Base-by-base conservation (phyloP, 1,140 invertebrate genomes). In the Drosophila pruinosa region DNA sequence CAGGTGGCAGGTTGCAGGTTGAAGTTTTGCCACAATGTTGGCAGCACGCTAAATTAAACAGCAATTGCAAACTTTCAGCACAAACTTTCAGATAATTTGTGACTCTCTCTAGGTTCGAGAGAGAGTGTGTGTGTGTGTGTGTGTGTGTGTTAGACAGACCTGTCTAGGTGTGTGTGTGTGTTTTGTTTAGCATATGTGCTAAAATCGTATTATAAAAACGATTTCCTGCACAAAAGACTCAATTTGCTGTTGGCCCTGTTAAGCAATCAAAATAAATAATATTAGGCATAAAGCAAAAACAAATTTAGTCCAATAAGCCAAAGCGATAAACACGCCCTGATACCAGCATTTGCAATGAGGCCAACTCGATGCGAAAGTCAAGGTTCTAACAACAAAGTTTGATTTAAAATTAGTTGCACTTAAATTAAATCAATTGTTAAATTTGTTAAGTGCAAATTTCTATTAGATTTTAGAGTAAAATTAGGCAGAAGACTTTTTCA, bases 31-130 rank as follows among this genome's bases (percentile, higher is more conserved):
- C 45, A 26, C 54, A 45, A 36, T 57, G 26, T 57, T 69, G 69
- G 61, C 65, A 62, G 71, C 72, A 82, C 78, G 82, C 75, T 67
- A 88, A 88, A 88, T 88, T 88, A 75, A 88, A 88, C 82, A 88
- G 82, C 82, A 88, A 88, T 88, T 89, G 83, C 75, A 70, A 88
- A 88, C 86, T 74, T 88, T 89, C 72, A 45, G 38, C 72, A 43
- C 45, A 68, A 77, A 72, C 82, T 82, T 88, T 56, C 47, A 71
- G 43, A 88, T 86, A 86, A 86, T 88, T 86, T 86, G 81, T 62
- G 48, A 69, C 36, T 68, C 59, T 41, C 52, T 36, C 39, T 21
- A 26, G 14, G n/a, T n/a, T n/a, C n/a, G n/a, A n/a, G n/a, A n/a
- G n/a, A n/a, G 14, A 2, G 5, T 39, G 5, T 10, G 17, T 43